phyloP scores from a whole-genome alignment of 2,888 invertebrate species.

The Eupithecia insigniata region DNA sequence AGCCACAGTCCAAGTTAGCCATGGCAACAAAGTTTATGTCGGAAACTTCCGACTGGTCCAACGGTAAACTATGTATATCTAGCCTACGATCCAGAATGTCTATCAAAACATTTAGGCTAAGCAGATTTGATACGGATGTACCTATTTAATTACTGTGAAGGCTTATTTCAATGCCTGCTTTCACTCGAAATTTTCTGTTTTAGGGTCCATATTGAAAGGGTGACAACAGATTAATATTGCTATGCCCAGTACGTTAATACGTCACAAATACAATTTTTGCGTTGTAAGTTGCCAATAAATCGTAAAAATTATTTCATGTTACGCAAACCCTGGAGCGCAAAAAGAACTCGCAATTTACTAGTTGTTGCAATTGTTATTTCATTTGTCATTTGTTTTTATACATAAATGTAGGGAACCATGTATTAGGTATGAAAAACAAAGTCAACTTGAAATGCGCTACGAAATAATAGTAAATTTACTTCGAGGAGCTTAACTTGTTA shows the following conservation, averaged over 20 bases:
- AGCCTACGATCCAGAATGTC: not conserved
- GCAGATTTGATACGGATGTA: constrained; percentile 45
- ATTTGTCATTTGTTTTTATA: too few species aligned
- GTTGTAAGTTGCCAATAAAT: not conserved
- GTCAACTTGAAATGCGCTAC: not conserved
- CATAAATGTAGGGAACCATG: not conserved
- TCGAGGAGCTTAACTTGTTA: constrained; percentile 30
- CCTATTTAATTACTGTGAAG: not conserved
- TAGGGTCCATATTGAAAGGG: not conserved
- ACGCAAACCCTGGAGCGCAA: not conserved
- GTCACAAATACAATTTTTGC: too few species aligned
- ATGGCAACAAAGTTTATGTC: constrained; percentile 66
- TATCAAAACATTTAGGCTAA: constrained; percentile 58
- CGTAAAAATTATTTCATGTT: not conserved
- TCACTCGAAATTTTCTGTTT: not conserved
- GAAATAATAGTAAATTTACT: constrained; percentile 27
- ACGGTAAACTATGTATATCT: constrained; percentile 54
- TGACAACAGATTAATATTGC: not conserved
- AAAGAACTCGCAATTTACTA: not conserved
- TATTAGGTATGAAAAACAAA: not conserved
- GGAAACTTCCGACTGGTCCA: constrained; percentile 67
- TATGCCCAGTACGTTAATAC: too few species aligned
- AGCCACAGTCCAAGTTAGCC: constrained; percentile 56
- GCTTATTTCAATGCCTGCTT: constrained; percentile 1
- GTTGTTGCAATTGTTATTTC: not conserved